phyloP scores from a whole-genome alignment of 1,140 invertebrate species.

The Monochamus saltuarius region DNA sequence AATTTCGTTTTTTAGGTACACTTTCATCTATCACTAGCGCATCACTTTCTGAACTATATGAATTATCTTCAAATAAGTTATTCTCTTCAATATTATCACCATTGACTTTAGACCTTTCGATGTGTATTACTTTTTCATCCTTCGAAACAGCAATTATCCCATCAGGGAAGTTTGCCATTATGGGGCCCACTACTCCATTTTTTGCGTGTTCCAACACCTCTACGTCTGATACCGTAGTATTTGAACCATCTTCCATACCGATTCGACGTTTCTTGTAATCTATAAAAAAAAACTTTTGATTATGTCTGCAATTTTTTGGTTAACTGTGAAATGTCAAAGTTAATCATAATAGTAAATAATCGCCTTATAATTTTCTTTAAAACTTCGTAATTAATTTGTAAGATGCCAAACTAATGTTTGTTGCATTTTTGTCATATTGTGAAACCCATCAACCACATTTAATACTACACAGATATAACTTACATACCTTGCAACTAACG shows the following conservation, averaged over 20 bases:
- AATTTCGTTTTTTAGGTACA: slow-evolving; percentile 32
- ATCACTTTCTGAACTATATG: slow-evolving; percentile 48
- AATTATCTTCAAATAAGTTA: slow-evolving; percentile 27
- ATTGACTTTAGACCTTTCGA: slow-evolving; percentile 33
- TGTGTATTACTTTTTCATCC: slow-evolving; percentile 18
- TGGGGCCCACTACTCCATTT: slow-evolving; percentile 35
- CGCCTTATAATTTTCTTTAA: background rate
- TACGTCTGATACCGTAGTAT: slow-evolving; percentile 27
- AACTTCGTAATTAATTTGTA: slow-evolving; percentile 8
- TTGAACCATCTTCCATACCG: slow-evolving; percentile 51
- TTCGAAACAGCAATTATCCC: slow-evolving; percentile 28
- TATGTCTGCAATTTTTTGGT: slow-evolving; percentile 1
- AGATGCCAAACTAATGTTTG: slow-evolving; percentile 21
- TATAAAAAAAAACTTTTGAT: slow-evolving; percentile 13
- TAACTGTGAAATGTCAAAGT: background rate
- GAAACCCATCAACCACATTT: background rate
- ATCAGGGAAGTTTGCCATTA: slow-evolving; percentile 47
- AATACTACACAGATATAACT: slow-evolving; percentile 9
- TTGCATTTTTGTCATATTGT: slow-evolving; percentile 1
- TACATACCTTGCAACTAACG: slow-evolving; percentile 17
- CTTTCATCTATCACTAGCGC: slow-evolving; percentile 49
- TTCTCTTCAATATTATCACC: slow-evolving; percentile 32
- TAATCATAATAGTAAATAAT: slow-evolving; percentile 11
- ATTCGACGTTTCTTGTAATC: slow-evolving; percentile 20
- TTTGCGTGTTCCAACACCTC: slow-evolving; percentile 24